A percentile compares a stretch with the other conserved stretches of the same genome.
Evolutionary conservation across 2,113 vertebrate genomes (phyloP).

Genomic region (Protobothrops flavoviridis): DNA sequence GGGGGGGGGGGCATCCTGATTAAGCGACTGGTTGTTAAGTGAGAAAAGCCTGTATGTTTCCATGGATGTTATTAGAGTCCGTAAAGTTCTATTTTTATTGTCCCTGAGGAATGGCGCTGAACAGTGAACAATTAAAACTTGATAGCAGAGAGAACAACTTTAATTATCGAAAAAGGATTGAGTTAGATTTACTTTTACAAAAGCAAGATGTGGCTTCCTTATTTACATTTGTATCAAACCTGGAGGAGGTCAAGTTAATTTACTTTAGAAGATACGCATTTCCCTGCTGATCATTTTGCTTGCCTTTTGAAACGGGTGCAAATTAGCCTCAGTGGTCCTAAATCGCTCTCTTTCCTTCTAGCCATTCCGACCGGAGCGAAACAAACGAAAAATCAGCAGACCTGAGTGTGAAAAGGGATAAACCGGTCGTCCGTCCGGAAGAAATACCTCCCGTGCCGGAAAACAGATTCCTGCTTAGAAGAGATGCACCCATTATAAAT

Average conservation of each 20-base stretch:
- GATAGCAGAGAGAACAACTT: no score
- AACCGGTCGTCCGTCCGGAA: slow-evolving; percentile 92
- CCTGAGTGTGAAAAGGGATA: slow-evolving; percentile 82
- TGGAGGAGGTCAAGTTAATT: background rate
- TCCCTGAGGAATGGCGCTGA: no score
- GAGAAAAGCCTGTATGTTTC: background rate
- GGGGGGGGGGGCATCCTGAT: background rate
- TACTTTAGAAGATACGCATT: background rate
- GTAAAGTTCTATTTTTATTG: background rate
- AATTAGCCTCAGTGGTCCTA: no score
- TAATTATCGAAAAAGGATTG: background rate
- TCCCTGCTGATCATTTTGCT: background rate
- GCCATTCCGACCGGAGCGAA: slow-evolving; percentile 73
- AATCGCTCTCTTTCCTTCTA: slow-evolving; percentile 49
- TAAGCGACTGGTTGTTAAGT: background rate
- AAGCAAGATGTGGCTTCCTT: background rate
- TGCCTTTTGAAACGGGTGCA: background rate
- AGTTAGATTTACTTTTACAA: background rate
- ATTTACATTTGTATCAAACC: background rate
- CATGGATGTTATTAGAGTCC: background rate
- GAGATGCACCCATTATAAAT: slow-evolving; percentile 80
- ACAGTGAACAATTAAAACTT: background rate
- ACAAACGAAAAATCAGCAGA: slow-evolving; percentile 72
- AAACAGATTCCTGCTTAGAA: slow-evolving; percentile 92
- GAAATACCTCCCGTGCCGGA: slow-evolving; percentile 97